Evolutionary conservation across 2,113 vertebrate species (phyloP), one percentile per base, ranked within the genome.

Genomic region (Ageneiosus marmoratus): DNA sequence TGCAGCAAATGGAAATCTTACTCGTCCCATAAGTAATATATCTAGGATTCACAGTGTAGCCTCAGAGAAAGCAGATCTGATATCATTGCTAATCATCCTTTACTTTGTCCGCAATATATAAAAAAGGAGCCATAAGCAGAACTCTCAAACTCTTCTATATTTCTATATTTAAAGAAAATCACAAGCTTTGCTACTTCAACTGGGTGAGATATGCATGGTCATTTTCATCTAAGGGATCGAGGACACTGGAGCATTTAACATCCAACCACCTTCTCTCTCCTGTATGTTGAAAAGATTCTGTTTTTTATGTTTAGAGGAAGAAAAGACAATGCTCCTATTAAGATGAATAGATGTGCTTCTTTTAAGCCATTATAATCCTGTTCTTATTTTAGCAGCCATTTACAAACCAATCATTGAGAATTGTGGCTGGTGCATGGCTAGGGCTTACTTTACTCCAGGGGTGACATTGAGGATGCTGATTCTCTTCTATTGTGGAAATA

Each of bases 371-470:
- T 76, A 27, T 41, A n/a, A 37, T 18, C 27, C 29, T 29, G 4
- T 58, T 41, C 20, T 76, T n/a, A 27, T 75, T 65, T 27, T 76
- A 46, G 15, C 22, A 73, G 22, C 37, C n/a, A 46, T 22, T 72
- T 22, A 2, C 18, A 37, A n/a, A 63, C 53, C 12, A 34, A 80
- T 72, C 32, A 44, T 44, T 44, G 50, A 44, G 50, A 56, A 51
- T 60, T 5, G 9, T 32, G 27, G 46, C 20, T 51, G 67, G 34
- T 0, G 48, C 56, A 74, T 24, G 15, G 48, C 70, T 62, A 18
- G 41, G 44, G 53, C 37, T 79, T 60, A 80, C 50, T 63, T 20
- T 46, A 46, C 44, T 81, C n/a, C 15, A 22, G 22, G 37, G 80
- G 18, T 75, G 69, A 53, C 27, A 1, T 32, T 34, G 11, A 41